Conservation (phyloP, 2,113 vertebrate species). For the Lamprotornis superbus region DNA sequence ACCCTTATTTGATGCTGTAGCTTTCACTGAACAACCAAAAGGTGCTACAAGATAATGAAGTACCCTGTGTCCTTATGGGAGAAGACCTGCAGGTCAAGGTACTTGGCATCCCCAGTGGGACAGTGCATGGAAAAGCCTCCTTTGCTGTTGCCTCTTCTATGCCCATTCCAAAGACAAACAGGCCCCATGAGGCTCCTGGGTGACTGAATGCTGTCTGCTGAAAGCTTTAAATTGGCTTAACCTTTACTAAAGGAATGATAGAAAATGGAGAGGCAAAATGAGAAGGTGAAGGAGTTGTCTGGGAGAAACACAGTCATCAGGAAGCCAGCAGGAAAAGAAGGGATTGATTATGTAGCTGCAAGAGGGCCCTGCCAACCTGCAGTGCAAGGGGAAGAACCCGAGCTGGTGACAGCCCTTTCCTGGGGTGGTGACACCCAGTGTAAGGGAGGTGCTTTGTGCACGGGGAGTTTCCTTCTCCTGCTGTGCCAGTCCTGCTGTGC, state of each 20-base stretch:
- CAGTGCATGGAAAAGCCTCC: not conserved
- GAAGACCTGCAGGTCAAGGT: not conserved
- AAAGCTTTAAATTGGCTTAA: not conserved
- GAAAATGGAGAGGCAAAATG: slow-evolving; percentile 1
- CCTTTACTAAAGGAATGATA: not conserved
- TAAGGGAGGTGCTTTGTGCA: not conserved
- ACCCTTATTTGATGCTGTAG: not conserved
- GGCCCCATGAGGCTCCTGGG: not conserved
- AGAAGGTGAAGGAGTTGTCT: not conserved
- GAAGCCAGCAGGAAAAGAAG: slow-evolving; percentile 9
- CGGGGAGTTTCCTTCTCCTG: not conserved
- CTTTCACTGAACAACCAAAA: not conserved
- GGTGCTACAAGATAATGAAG: not conserved
- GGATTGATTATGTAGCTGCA: not conserved
- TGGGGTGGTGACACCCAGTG: not conserved
- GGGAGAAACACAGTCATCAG: not conserved
- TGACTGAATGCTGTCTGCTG: not conserved
- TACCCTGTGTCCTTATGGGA: not conserved
- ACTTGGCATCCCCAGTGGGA: not conserved
- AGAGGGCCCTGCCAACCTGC: not conserved
- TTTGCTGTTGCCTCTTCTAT: not conserved
- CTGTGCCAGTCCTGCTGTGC: not conserved
- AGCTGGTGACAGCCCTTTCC: not conserved
- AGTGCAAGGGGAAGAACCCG: not conserved
- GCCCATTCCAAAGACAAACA: not conserved